Base-by-base conservation (phyloP, 2,888 invertebrate species). In the Lampropteryx suffumata region DNA sequence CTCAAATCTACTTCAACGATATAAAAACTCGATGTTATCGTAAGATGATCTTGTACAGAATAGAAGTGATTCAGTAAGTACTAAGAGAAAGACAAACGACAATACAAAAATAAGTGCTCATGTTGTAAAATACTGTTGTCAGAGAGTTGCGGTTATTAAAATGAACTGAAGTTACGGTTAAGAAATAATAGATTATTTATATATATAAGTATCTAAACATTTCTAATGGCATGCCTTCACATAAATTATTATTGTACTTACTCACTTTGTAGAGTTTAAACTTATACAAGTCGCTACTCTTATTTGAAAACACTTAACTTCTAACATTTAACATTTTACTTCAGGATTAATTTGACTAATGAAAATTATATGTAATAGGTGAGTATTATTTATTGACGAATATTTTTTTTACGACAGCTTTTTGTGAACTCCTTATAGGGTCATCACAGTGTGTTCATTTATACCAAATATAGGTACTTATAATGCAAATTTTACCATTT, bases 371-470 rank as follows among this genome's bases (percentile, higher is more conserved):
- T n/a, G n/a, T n/a, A n/a, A n/a, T n/a, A n/a, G n/a, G n/a, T n/a
- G n/a, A n/a, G n/a, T n/a, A n/a, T n/a, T n/a, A n/a, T n/a, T n/a
- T n/a, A 17, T 17, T 17, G 17, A 4, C 17, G 17, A 30, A 30
- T 30, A 11, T 1, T 14, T 33, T 33, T 9, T 21, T 34, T 34
- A 17, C 3, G 12, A 33, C 14, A 9, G 33, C 13, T 17, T 55
- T 55, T 44, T 56, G 59, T 66, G 63, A 28, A 8, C 55, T 35
- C 53, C 50, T 55, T 47, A 55, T 52, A 57, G 44, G 62, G 67
- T 76, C 84, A 86, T 85, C 86, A 82, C 84, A 83, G 83, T 87
- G 85, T 85, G 86, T 88, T 87, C 86, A 84, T 69, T 75, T 69
- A 77, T 80, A 85, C 86, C 86, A 88, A 88, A 87, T 40, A 29